Evolutionary conservation across 2,113 vertebrate genomes (phyloP).

Genomic region (Cebus imitator): DNA sequence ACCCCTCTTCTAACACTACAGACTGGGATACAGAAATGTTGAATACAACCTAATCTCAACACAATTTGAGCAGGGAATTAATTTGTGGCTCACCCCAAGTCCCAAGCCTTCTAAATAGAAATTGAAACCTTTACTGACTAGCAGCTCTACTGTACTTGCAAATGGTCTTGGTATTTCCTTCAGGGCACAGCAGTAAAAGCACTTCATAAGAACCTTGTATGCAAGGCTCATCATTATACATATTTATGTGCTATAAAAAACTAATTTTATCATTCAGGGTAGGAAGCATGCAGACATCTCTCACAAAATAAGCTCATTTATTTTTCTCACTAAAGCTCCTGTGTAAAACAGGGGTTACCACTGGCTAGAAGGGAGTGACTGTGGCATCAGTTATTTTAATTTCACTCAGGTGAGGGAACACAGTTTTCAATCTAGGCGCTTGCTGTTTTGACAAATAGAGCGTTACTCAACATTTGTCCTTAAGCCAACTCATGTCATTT

Average conservation of each 20-base stretch:
- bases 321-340: conserved; percentile 23
- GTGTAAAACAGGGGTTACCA: conserved; percentile 6
- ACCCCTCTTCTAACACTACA: not conserved
- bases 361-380: not conserved
- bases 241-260: conserved; percentile 63
- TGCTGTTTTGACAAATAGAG: conserved; percentile 57
- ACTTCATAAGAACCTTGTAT: conserved; percentile 7
- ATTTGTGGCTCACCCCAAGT: not conserved
- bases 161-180: conserved; percentile 54
- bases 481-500: conserved; percentile 29
- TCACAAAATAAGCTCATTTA: conserved; percentile 61
- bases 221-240: conserved; percentile 59
- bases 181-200: conserved; percentile 39
- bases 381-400: not conserved
- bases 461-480: not conserved
- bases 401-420: not conserved
- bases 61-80: conserved; percentile 38
- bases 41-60: conserved; percentile 44
- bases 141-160: conserved; percentile 18
- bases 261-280: conserved; percentile 47
- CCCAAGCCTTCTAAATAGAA: conserved; percentile 25
- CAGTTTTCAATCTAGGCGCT: conserved; percentile 9
- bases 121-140: not conserved
- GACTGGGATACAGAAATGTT: not conserved
- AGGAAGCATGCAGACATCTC: conserved; percentile 24